Base-by-base conservation (phyloP, 2,797 vertebrate genomes). In the Galagoides demidoff region DNA sequence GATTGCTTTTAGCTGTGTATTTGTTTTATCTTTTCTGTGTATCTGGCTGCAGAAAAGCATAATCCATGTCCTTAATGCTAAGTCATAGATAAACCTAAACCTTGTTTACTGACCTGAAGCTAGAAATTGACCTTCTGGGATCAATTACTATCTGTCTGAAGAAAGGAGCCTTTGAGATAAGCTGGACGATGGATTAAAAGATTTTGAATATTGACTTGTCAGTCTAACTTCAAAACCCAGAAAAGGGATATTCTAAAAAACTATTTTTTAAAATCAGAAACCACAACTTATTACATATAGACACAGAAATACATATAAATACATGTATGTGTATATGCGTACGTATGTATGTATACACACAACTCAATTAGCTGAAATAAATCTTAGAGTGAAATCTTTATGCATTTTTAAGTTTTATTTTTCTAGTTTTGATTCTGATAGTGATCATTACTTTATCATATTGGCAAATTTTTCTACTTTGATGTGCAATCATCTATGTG, bases 21-120 rank as follows among this genome's bases (percentile, higher is more conserved):
- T 94, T 94, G 39, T 81, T 90, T 93, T 91, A 89, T 83, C 52
- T 85, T 93, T 87, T 90, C 63, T 89, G 29, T 87, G n/a, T 88
- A 85, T 92, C 37, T 87, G 73, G 25, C 68, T 94, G 49, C 17
- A 88, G 61, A 70, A 95, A 88, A 89, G 29, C 27, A 77, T 89
- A 87, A 92, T 94, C 66, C 66, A 5, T 85, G 17, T 90, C 74
- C 37, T 95, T 92, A 95, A 83, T 85, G 93, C 61, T 49, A 78
- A 90, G 10, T 85, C 78, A 83, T 74, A 95, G 92, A 96, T 96
- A 96, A 96, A 93, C 64, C 92, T 89, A 92, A 74, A 92, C 14
- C 77, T 68, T 94, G 73, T 92, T 95, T 96, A 71, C 85, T 85
- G 92, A 96, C 52, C 43, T 79, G 37, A 90, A 90, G 82, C 43